Evolutionary conservation across 1,140 invertebrate genomes (phyloP).

Genomic region (Papilio machaon): DNA sequence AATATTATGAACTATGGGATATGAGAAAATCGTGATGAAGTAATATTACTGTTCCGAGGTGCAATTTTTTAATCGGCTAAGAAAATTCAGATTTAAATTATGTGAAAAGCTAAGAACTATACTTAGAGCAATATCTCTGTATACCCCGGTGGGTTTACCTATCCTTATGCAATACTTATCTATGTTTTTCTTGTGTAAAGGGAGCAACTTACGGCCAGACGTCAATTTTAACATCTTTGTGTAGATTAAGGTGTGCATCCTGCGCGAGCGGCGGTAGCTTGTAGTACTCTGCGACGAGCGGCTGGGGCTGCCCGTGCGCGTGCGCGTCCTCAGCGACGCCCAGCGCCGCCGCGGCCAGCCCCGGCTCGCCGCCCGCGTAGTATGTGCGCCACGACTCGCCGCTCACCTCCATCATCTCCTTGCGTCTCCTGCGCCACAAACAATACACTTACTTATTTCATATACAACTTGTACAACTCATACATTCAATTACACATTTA

Average conservation of each 20-base stretch:
- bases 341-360: constrained; percentile 68
- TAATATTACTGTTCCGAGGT: neutral
- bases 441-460: neutral
- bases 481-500: neutral
- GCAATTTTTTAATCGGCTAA: neutral
- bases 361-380: constrained; percentile 70
- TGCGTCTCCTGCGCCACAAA: constrained; percentile 72
- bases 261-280: constrained; percentile 76
- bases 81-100: neutral
- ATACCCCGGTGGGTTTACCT: neutral
- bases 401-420: constrained; percentile 78
- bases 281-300: constrained; percentile 78
- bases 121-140: neutral
- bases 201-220: constrained; percentile 75
- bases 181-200: neutral
- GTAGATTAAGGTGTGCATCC: constrained; percentile 70
- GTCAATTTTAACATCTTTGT: constrained; percentile 73
- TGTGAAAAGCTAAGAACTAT: neutral
- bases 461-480: constrained; percentile 10
- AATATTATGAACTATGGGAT: neutral
- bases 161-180: neutral
- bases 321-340: constrained; percentile 63
- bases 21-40: neutral
- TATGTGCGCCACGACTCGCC: constrained; percentile 75
- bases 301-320: constrained; percentile 55